Conservation (phyloP, 2,888 invertebrate species). For the Acronicta leporina region DNA sequence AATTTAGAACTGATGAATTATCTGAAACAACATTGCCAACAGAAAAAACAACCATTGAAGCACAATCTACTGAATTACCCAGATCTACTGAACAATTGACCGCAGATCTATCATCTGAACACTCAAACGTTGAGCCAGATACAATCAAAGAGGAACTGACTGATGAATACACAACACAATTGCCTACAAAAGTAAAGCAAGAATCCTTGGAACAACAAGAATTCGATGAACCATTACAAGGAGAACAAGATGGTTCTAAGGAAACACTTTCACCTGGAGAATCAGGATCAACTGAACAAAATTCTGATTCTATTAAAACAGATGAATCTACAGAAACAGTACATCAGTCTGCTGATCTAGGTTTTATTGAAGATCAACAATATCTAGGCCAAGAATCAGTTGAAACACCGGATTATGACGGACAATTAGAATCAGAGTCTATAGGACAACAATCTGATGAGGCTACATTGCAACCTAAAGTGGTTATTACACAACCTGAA, state of each 20-base stretch:
- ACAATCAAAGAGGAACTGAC: background rate
- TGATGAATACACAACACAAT: background rate
- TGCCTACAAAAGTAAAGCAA: no score
- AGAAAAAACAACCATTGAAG: background rate
- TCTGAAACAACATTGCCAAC: no score
- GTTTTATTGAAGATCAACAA: no score
- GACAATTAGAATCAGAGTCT: background rate
- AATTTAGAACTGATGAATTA: no score
- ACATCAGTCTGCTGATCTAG: no score
- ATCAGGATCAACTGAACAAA: background rate
- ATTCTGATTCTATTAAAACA: background rate
- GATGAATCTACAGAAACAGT: no score
- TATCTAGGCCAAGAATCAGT: no score
- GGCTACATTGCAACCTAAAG: constrained; percentile 1
- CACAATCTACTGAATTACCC: background rate
- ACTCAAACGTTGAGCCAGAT: background rate
- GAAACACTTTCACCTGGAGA: background rate
- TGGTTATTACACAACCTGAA: background rate
- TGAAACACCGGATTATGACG: no score
- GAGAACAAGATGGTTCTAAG: background rate
- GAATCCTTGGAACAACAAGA: background rate
- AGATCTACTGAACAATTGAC: no score
- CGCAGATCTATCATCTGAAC: background rate
- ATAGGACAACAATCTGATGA: background rate
- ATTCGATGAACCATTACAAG: background rate